Evolutionary conservation across 2,888 invertebrate genomes (phyloP), one percentile per base, ranked within the genome.

Genomic region (Dicyrtoma fusca): DNA sequence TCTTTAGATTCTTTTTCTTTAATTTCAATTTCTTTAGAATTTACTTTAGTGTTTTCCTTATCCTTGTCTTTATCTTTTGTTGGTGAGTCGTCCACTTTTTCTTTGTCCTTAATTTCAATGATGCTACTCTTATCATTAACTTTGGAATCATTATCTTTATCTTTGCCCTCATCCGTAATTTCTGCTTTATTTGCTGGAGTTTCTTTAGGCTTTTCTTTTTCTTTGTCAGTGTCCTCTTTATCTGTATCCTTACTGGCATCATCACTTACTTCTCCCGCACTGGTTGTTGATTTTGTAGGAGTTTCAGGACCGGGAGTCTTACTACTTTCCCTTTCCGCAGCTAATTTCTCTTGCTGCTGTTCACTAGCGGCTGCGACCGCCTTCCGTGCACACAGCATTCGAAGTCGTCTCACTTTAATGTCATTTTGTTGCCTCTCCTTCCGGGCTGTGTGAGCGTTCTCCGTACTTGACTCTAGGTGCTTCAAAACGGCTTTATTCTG

Each of bases 361-460:
- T 45, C 72, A 34, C 59, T 62, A n/a, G 64, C 65, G 10, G 76
- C 76, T 21, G 76, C 76, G 11, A 79, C 79, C 13, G 78, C 72
- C 45, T 78, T 78, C 44, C 79, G 70, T 45, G 76, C 72, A 72
- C 77, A 79, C 45, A 80, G 69, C 21, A 83, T 83, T 75, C 88
- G 90, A 85, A 85, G 94, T 90, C 95, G 95, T 82, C 96, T 87
- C 61, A 97, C 90, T 86, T 95, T 94, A 82, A 93, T 93, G 82
- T 97, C 97, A 81, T 95, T 87, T 74, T 95, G 88, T 88, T 96
- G 97, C 80, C 95, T 89, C 82, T 97, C 97, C 81, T 95, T 79
- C 53, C 92, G 82, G 91, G 90, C 79, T 94, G 87, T 81, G 92
- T 93, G 76, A 91, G 91, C 76, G 93, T 91, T 44, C 51, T 79